Evolutionary conservation across 2,797 vertebrate genomes (phyloP).

Genomic region (Dendrocincla fuliginosa): DNA sequence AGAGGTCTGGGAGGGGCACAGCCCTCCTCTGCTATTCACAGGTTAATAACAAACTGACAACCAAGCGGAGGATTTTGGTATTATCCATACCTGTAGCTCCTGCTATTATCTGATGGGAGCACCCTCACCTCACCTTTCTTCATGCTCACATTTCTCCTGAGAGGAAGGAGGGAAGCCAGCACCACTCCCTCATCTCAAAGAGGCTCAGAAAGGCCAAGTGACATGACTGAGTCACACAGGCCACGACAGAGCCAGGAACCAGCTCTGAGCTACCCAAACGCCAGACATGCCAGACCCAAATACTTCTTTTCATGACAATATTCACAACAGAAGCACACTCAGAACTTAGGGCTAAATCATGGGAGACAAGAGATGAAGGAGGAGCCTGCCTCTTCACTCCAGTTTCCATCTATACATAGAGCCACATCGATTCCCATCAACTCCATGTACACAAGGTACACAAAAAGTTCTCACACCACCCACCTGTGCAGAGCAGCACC

Average conservation of each 20-base stretch:
- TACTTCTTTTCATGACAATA: background rate
- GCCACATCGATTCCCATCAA: background rate
- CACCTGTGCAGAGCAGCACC: background rate
- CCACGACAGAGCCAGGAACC: background rate
- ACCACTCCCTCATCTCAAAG: background rate
- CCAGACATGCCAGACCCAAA: background rate
- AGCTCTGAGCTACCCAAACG: background rate
- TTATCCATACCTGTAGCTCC: background rate
- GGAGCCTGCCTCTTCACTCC: background rate
- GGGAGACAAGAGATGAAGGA: background rate
- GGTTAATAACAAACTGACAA: background rate
- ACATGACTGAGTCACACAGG: background rate
- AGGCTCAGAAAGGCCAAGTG: background rate
- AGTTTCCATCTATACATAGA: background rate
- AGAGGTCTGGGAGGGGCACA: background rate
- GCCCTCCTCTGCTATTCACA: background rate
- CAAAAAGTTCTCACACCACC: background rate
- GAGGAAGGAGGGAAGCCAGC: background rate
- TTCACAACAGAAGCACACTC: background rate
- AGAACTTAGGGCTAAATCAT: background rate
- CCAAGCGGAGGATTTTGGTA: background rate
- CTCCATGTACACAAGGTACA: background rate
- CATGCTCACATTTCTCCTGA: background rate
- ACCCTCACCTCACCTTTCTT: background rate
- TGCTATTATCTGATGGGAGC: accelerated